phyloP scores from a whole-genome alignment of 2,797 vertebrate species.

The Macropodus opercularis region DNA sequence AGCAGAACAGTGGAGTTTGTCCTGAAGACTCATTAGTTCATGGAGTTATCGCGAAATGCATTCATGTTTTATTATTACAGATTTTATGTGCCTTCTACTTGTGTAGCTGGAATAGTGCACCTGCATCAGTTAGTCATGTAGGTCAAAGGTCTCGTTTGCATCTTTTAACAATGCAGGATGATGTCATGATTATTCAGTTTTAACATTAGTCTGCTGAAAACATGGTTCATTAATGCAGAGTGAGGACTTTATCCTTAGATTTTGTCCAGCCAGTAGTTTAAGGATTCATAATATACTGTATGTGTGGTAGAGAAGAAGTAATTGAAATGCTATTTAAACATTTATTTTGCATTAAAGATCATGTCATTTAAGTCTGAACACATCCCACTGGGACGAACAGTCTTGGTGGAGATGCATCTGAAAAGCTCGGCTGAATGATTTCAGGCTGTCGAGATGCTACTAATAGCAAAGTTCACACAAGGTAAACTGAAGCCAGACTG shows the following conservation, averaged over 20 bases:
- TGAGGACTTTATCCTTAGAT: too few relatives aligned
- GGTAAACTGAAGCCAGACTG: background rate
- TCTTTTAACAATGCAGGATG: too few relatives aligned
- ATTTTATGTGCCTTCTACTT: background rate
- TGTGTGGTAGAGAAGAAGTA: too few relatives aligned
- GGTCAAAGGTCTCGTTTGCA: slow-evolving; percentile 14
- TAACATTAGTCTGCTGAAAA: too few relatives aligned
- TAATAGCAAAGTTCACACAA: slow-evolving; percentile 4
- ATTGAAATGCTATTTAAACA: too few relatives aligned
- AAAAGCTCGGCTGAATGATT: background rate
- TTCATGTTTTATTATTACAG: background rate
- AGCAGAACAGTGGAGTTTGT: slow-evolving; percentile 3
- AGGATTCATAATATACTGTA: too few relatives aligned
- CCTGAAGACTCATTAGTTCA: background rate
- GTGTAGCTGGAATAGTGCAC: background rate
- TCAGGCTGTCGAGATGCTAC: background rate
- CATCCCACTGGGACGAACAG: too few relatives aligned
- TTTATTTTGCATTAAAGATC: too few relatives aligned
- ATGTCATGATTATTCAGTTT: too few relatives aligned
- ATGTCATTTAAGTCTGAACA: too few relatives aligned
- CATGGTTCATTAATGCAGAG: too few relatives aligned
- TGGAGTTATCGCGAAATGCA: background rate
- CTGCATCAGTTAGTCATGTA: background rate
- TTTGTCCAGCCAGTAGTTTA: too few relatives aligned
- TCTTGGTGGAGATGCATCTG: background rate